Percentiles rank a stretch among this genome's conserved stretches.
Evolutionary conservation across 2,888 invertebrate genomes (phyloP).

Genomic region (Cryptops parisi): DNA sequence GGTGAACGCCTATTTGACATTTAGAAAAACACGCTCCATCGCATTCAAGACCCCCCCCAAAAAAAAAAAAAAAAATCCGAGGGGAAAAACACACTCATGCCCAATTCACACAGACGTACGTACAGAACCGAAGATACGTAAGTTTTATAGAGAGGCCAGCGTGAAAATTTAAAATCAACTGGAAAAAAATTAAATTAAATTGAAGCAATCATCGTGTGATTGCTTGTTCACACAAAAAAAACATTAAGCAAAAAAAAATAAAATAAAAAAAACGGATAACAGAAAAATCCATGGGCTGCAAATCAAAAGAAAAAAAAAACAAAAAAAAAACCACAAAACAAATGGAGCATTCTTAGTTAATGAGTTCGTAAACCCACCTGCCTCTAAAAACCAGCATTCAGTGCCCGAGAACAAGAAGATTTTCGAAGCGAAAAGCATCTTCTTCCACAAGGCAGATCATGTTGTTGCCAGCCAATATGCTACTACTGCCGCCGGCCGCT

Average conservation of each 20-base stretch:
- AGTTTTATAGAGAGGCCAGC: too few species aligned
- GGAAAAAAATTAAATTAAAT: too few species aligned
- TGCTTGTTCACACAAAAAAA: neutral
- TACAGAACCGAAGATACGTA: too few species aligned
- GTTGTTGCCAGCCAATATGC: neutral
- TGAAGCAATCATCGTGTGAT: neutral
- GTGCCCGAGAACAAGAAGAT: neutral
- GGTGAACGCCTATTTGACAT: neutral
- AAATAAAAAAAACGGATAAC: neutral
- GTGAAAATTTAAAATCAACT: too few species aligned
- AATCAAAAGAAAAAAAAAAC: neutral
- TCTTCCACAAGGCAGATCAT: neutral
- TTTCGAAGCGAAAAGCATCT: neutral
- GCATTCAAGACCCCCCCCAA: too few species aligned
- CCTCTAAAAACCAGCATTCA: neutral
- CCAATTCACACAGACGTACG: too few species aligned
- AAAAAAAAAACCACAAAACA: neutral
- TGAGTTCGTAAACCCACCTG: neutral
- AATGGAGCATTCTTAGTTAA: neutral
- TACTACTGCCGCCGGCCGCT: neutral
- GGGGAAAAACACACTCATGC: too few species aligned
- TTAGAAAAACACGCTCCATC: neutral
- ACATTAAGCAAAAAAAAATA: neutral
- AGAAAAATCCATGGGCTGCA: neutral
- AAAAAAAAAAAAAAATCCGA: too few species aligned